Base-by-base conservation (phyloP, 2,888 invertebrate genomes). In the Oligia strigilis region DNA sequence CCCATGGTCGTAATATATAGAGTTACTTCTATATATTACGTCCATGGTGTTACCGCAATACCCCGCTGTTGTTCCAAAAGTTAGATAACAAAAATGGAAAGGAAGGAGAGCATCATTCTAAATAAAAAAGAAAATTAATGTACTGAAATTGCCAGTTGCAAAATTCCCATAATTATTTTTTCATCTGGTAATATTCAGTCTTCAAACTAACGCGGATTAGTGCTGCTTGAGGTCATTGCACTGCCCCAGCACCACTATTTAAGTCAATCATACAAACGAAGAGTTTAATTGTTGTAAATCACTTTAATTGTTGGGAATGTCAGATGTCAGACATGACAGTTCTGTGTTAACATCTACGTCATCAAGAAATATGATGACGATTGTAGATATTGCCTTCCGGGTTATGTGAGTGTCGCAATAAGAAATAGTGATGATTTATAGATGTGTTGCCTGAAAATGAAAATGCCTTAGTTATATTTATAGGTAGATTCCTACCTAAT, bases 241-340 rank as follows among this genome's bases (percentile, higher is more conserved):
- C 88, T 70, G 55, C 17, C 11, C 55, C 23, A 58, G 23, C 58
- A 58, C 58, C 60, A 71, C 43, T 85, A 75, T 77, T 85, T 82
- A 78, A 85, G 81, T 75, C 80, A 80, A 82, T 83, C 77, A 78
- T 78, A 67, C 14, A 69, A 70, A 71, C 46, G 65, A 62, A 62
- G 76, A 72, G 46, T 78, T 82, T 89, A 90, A 90, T 90, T 88
- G 89, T 70, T 76, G 77, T 83, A 81, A 88, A 89, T 89, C 88
- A 85, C 67, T 81, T 65, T 83, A 86, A 88, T 88, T 88, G 83
- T 75, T 74, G 14, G 46, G 66, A 78, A 82, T 79, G 84, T 66
- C 58, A 58, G 55, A 82, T 79, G 84, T 66, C 58, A 58, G 55
- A 69, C 55, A n/a, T 75, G 74, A 69, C 80, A 76, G 60, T 74